Evolutionary conservation across 2,888 invertebrate species (phyloP), one percentile per base, ranked within the genome.

Genomic region (Ophion obscuratus): DNA sequence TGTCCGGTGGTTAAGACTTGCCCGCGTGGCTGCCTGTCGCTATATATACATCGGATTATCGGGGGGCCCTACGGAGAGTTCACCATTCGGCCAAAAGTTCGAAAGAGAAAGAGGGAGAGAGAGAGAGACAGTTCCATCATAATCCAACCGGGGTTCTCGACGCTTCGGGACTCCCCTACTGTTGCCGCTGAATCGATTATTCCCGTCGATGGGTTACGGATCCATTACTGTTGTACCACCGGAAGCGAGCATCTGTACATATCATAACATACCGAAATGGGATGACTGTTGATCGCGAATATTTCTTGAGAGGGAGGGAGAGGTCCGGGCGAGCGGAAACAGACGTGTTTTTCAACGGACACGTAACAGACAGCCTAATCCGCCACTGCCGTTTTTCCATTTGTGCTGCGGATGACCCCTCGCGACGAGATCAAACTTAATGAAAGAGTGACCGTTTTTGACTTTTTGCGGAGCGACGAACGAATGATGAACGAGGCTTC

Each of bases 1-100:
- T 93, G 92, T 93, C 92, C 92, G 91, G 92, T 91, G 92, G 93
- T 93, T 92, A 92, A 93, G 93, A 92, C 92, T 91, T 89, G 91
- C 91, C 91, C 87, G 89, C 81, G 71, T 87, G 89, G 85, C 89
- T 91, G 81, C 90, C 91, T 89, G 91, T 90, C 89, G 70, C 91
- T 62, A 67, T 70, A 68, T 78, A 70, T 70, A 27, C 61, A 44
- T 27, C 75, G 91, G 92, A 93, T 93, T 93, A 93, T 90, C 90
- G 89, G 88, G 85, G 86, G 86, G 84, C 88, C 89, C 89, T 90
- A 89, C 24, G 89, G 86, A 64, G 31, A 24, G 44, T 53, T 20
- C 47, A 53, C 17, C 66, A 66, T 66, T 76, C 44, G 47, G 64
- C 47, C 27, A 20, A 61, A 17, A 75, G 61, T 70, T 36, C 61